Conservation (phyloP, 2,888 invertebrate species). For the Andricus curvator region DNA sequence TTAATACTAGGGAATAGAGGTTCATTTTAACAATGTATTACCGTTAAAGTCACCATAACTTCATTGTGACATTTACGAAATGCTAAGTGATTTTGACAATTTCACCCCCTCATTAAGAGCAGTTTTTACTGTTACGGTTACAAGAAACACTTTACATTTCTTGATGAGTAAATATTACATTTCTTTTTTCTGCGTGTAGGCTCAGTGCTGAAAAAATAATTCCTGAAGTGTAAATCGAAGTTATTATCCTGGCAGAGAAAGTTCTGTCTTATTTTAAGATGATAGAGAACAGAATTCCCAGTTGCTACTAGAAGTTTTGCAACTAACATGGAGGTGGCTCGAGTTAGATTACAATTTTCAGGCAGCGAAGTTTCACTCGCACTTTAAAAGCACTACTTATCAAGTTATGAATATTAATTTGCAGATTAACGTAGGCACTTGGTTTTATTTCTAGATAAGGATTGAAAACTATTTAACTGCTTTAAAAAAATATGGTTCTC, state of each 20-base stretch:
- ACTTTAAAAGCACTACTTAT: not conserved
- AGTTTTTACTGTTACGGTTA: too few relatives aligned
- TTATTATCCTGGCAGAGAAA: slow-evolving; percentile 3
- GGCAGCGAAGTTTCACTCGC: not conserved
- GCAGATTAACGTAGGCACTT: not conserved
- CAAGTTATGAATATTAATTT: slow-evolving; percentile 2
- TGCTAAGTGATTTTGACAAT: too few relatives aligned
- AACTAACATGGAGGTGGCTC: slow-evolving; percentile 12
- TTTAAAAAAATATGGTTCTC: not conserved
- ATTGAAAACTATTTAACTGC: not conserved
- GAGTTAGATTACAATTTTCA: slow-evolving; percentile 13
- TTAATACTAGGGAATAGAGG: too few relatives aligned
- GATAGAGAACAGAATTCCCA: not conserved
- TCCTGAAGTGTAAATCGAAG: not conserved
- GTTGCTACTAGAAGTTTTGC: slow-evolving; percentile 21
- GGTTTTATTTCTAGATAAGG: not conserved
- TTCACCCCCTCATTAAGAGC: too few relatives aligned
- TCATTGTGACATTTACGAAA: too few relatives aligned
- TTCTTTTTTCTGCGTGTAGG: too few relatives aligned
- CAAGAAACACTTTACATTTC: too few relatives aligned
- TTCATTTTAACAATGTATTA: too few relatives aligned
- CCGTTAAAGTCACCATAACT: too few relatives aligned
- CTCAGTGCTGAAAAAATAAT: not conserved
- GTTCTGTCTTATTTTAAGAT: not conserved
- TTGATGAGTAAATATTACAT: too few relatives aligned